These are phyloP conservation scores for Rhombomys opimus DNA, from an alignment of 2,113 vertebrate genomes.

Conservation along the genomic window DNA sequence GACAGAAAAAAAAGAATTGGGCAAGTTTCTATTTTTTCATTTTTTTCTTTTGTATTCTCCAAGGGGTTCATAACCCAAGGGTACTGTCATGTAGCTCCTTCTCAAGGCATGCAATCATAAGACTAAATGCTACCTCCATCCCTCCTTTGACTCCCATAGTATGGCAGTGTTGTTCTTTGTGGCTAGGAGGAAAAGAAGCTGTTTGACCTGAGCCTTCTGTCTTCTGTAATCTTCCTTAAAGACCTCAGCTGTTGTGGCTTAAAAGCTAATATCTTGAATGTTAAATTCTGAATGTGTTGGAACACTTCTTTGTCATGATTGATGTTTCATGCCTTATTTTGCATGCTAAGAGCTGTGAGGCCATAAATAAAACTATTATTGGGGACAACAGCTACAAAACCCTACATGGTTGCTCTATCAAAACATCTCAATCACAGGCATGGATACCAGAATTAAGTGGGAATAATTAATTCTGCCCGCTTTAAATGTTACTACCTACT, in stretches of 20 bases:
- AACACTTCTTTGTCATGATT: constrained; percentile 22
- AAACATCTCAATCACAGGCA: background rate
- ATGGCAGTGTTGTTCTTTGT: background rate
- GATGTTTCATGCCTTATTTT: background rate
- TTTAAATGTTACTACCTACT: background rate
- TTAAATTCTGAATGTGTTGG: background rate
- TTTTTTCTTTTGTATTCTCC: background rate
- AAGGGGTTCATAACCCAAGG: background rate
- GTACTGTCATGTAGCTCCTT: background rate
- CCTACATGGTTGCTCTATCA: background rate
- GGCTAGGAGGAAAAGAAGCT: background rate
- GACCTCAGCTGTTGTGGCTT: background rate
- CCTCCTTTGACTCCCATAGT: background rate
- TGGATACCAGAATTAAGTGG: background rate
- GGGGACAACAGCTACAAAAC: background rate
- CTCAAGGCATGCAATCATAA: background rate
- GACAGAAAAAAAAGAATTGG: constrained; percentile 6
- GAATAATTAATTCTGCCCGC: background rate
- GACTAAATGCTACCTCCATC: background rate
- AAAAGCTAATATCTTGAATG: constrained; percentile 8
- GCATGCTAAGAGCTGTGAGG: background rate
- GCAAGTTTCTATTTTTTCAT: background rate
- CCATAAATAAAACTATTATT: constrained; percentile 42
- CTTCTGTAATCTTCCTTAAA: background rate
- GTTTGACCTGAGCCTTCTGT: background rate